Percentiles rank a stretch among this genome's conserved stretches.
Conservation (phyloP, 2,113 vertebrate species). For the Lophochroa leadbeateri region DNA sequence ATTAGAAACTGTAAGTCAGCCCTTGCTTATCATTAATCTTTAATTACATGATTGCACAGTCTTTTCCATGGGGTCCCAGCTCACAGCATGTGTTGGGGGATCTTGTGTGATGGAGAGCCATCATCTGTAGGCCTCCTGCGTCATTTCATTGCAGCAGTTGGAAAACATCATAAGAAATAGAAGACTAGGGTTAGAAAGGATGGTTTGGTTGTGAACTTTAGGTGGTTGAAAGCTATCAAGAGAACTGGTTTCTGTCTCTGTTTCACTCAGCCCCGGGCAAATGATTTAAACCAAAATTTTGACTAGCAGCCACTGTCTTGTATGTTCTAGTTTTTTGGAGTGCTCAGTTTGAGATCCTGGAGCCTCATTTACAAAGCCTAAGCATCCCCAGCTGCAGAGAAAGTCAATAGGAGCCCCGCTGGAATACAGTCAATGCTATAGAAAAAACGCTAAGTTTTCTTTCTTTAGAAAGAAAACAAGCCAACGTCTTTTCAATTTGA, state of each 20-base stretch:
- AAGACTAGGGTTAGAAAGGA: background rate
- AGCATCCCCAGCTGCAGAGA: constrained; percentile 27
- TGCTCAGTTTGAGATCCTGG: background rate
- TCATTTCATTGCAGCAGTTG: background rate
- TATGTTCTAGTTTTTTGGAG: background rate
- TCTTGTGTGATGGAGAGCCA: background rate
- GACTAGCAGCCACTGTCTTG: background rate
- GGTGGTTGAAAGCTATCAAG: background rate
- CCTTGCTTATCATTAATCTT: background rate
- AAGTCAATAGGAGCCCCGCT: background rate
- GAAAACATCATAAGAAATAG: background rate
- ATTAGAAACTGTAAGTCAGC: background rate
- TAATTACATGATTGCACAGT: background rate
- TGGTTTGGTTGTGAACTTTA: background rate
- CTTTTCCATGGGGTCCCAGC: background rate
- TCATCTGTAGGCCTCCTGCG: background rate
- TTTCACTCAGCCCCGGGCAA: background rate
- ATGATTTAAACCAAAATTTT: constrained; percentile 1
- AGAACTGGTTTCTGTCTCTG: background rate
- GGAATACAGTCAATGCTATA: background rate
- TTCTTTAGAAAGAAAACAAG: constrained; percentile 28
- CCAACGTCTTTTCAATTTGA: constrained; percentile 10
- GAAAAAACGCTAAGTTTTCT: background rate
- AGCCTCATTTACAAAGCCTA: constrained; percentile 3
- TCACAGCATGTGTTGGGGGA: accelerated